Evolutionary conservation across 2,888 invertebrate genomes (phyloP).

Genomic region (Morpho achilles): DNA sequence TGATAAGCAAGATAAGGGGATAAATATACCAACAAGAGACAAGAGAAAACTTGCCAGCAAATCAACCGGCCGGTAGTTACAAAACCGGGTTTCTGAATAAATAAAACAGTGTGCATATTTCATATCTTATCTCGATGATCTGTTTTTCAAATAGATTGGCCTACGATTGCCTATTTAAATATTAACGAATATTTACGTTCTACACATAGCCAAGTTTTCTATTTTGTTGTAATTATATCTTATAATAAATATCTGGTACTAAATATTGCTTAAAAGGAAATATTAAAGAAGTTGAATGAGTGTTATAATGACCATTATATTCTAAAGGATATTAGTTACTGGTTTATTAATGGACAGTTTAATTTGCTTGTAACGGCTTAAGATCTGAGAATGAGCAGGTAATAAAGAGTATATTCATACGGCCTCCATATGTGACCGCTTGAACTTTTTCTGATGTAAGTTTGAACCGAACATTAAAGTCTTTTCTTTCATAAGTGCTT

Average conservation of each 20-base stretch:
- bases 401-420: conserved; percentile 37
- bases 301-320: too few relatives aligned
- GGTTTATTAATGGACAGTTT: too few relatives aligned
- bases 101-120: conserved; percentile 14
- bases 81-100: conserved; percentile 15
- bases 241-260: too few relatives aligned
- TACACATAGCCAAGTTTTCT: not conserved
- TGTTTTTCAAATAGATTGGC: conserved; percentile 4
- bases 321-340: too few relatives aligned
- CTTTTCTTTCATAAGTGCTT: conserved; percentile 1
- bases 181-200: conserved; percentile 23
- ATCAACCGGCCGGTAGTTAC: conserved; percentile 11
- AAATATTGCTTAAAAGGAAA: too few relatives aligned
- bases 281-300: too few relatives aligned
- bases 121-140: conserved; percentile 13
- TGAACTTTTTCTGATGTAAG: conserved; percentile 28
- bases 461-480: conserved; percentile 3
- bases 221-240: too few relatives aligned
- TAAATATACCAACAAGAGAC: conserved; percentile 14
- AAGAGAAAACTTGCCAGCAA: conserved; percentile 16
- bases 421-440: conserved; percentile 32
- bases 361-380: not conserved
- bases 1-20: conserved; percentile 20
- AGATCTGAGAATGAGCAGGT: conserved; percentile 26
- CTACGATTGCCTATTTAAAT: conserved; percentile 13